Base-by-base conservation (phyloP, 1,140 invertebrate species). In the Trissolcus basalis region DNA sequence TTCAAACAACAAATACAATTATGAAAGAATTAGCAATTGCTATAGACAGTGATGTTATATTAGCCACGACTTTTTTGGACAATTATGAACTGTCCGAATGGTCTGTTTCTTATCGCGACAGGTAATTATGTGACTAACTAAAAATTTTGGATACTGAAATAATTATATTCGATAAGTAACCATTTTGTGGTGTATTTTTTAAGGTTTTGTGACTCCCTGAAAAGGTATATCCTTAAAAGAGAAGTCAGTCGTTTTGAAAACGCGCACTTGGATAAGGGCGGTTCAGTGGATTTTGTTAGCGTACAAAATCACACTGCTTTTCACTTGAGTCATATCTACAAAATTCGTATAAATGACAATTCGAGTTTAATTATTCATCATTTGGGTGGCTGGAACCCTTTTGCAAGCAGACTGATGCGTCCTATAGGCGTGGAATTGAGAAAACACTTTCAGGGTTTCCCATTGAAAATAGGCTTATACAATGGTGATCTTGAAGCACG, bases 341-440 rank as follows among this genome's bases (percentile, higher is more conserved):
- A 89, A 35, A 86, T 89, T 15, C 80, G 87, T 2, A 60, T 82
- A 0, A 74, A 65, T 4, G 82, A 84, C 5, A 88, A 89, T 47
- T 76, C 82, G 0, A 87, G 84, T 49, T 49, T 89, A 2, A 77
- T 86, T 1, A 73, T 81, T 0, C 78, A 85, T 16, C 78, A 72
- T 48, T 70, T 88, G 50, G 86, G 87, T 1, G 80, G 77, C 2
- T 89, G 87, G 88, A 84, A 75, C 51, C 85, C 86, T 1, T 78
- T 80, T 9, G 63, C 69, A 5, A 49, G 50, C n/a, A 60, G 69
- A 14, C 32, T 85, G 0, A 79, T 74, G 10, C 54, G 45, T 33
- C 81, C 85, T 0, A 63, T 79, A 0, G 78, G 78, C 16, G 82
- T 85, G 0, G 85, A 86, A 33, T 59, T 84, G n/a, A 69, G 86